Conservation (phyloP, 2,797 vertebrate genomes). For the Falco berigora region DNA sequence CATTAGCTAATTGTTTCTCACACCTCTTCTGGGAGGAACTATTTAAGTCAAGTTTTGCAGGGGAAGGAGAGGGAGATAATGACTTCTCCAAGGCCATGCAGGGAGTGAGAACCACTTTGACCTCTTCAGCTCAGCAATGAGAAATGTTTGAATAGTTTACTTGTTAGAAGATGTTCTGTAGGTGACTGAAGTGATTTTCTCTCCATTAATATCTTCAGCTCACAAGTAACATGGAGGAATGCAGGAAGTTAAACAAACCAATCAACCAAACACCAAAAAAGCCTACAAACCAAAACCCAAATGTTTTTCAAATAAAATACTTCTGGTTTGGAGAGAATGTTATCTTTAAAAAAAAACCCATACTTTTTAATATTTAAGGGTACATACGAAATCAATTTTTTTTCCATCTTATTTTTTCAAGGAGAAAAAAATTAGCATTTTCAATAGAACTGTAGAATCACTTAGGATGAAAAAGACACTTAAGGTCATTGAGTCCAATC, state of each 20-base stretch:
- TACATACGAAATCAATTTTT: neutral
- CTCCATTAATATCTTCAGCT: neutral
- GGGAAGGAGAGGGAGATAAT: neutral
- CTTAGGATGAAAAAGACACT: neutral
- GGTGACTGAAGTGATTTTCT: neutral
- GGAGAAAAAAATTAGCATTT: neutral
- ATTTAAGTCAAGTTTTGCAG: neutral
- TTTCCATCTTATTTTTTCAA: neutral
- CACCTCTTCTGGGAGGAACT: neutral
- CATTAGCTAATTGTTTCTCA: neutral
- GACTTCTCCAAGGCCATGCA: neutral
- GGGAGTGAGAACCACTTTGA: neutral
- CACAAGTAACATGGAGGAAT: neutral
- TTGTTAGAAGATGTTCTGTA: neutral
- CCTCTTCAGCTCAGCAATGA: neutral
- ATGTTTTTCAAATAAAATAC: neutral
- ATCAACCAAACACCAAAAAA: neutral
- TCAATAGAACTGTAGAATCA: neutral
- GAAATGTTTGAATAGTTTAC: neutral
- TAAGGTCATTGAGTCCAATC: neutral
- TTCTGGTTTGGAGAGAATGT: neutral
- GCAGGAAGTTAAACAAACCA: neutral
- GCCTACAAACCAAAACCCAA: neutral
- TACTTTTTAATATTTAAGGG: neutral
- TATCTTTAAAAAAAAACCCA: no score